phyloP scores from a whole-genome alignment of 1,140 invertebrate species.

The Tenebrio molitor region DNA sequence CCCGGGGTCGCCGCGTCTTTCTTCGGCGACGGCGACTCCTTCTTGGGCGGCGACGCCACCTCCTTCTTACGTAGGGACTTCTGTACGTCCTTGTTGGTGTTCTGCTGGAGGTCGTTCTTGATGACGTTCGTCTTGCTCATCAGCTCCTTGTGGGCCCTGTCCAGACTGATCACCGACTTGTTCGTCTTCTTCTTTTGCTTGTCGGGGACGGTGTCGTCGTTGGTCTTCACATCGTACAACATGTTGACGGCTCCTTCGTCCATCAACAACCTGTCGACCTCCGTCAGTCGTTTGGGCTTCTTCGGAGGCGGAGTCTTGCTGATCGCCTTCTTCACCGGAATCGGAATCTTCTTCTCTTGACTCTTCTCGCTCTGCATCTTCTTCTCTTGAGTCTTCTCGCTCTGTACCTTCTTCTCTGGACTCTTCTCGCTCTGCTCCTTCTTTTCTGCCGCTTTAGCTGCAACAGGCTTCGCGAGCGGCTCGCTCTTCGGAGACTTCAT shows the following conservation, averaged over 20 bases:
- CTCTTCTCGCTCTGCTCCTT: not conserved
- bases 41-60: slow-evolving; percentile 41
- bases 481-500: slow-evolving; percentile 37
- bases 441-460: not conserved
- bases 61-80: slow-evolving; percentile 64
- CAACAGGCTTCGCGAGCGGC: slow-evolving; percentile 5
- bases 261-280: slow-evolving; percentile 83
- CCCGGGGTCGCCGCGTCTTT: slow-evolving; percentile 70
- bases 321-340: slow-evolving; percentile 33
- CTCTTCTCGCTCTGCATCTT: slow-evolving; percentile 9
- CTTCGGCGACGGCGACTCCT: slow-evolving; percentile 21
- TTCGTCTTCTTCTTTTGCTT: slow-evolving; percentile 57
- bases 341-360: slow-evolving; percentile 1
- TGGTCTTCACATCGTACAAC: slow-evolving; percentile 81
- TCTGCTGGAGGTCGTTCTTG: slow-evolving; percentile 61
- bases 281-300: slow-evolving; percentile 71
- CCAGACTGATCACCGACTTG: slow-evolving; percentile 67
- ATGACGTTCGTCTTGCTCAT: slow-evolving; percentile 69
- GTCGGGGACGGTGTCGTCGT: slow-evolving; percentile 60
- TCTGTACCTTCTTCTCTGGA: slow-evolving; percentile 12
- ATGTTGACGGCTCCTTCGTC: slow-evolving; percentile 90
- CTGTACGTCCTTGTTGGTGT: slow-evolving; percentile 59
- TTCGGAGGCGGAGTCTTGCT: slow-evolving; percentile 42
- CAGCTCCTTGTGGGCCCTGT: slow-evolving; percentile 69
- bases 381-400: slow-evolving; percentile 39